phyloP scores from a whole-genome alignment of 2,888 invertebrate genomes.

The Idaea dimidiata region DNA sequence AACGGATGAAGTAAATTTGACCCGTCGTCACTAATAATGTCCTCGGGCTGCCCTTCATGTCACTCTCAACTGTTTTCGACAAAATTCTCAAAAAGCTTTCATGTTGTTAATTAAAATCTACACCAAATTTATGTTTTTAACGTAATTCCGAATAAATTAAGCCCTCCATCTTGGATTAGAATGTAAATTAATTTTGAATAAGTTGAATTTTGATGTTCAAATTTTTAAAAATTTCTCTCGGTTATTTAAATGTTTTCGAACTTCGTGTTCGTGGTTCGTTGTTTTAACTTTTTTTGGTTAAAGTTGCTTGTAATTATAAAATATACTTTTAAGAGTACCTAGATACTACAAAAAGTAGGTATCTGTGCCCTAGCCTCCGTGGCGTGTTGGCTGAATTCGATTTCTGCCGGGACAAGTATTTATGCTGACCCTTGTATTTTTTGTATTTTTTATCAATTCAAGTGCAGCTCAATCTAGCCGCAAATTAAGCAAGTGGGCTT shows the following conservation, averaged over 20 bases:
- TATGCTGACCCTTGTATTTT: too few relatives aligned
- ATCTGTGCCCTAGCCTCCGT: too few relatives aligned
- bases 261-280: not conserved
- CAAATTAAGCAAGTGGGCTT: too few relatives aligned
- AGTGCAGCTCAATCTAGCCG: too few relatives aligned
- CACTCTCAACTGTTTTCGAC: not conserved
- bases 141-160: constrained; percentile 26
- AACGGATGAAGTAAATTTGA: not conserved
- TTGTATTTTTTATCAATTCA: too few relatives aligned
- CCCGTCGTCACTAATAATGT: not conserved
- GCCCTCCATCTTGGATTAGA: constrained; percentile 28
- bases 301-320: too few relatives aligned
- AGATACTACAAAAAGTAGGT: too few relatives aligned
- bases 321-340: too few relatives aligned
- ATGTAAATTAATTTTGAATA: constrained; percentile 33
- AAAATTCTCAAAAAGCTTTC: constrained; percentile 2
- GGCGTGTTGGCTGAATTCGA: too few relatives aligned
- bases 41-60: not conserved
- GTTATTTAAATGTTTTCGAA: not conserved
- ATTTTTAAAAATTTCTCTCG: constrained; percentile 15
- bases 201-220: constrained; percentile 20
- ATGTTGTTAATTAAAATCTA: constrained; percentile 3
- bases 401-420: too few relatives aligned
- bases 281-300: not conserved
- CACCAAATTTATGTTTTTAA: constrained; percentile 21